Conservation (phyloP, 2,888 invertebrate genomes). For the Agonopterix alstromeriana region DNA sequence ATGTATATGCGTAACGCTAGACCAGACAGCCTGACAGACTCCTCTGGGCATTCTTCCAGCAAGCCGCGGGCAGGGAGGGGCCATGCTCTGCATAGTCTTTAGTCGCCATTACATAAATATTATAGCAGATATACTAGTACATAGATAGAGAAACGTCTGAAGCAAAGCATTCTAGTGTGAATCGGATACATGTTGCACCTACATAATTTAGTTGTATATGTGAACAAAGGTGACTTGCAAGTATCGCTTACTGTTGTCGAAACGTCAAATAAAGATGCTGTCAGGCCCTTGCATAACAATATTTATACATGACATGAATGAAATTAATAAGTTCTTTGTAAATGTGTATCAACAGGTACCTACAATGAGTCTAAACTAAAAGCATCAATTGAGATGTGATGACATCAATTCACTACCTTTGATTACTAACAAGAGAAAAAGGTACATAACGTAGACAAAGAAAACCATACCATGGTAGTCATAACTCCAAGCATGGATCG, state of each 20-base stretch:
- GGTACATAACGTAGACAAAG: slow-evolving; percentile 67
- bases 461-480: slow-evolving; percentile 77
- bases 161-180: too few species aligned
- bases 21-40: slow-evolving; percentile 11
- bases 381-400: slow-evolving; percentile 30
- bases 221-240: too few species aligned
- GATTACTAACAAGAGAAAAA: slow-evolving; percentile 52
- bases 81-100: slow-evolving; percentile 29
- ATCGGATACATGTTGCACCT: too few species aligned
- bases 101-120: background rate
- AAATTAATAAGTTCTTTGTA: too few species aligned
- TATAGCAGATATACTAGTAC: background rate
- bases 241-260: too few species aligned
- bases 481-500: slow-evolving; percentile 77
- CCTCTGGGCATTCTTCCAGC: slow-evolving; percentile 18
- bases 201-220: too few species aligned
- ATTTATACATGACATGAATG: too few species aligned
- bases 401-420: slow-evolving; percentile 42
- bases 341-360: too few species aligned
- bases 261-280: too few species aligned
- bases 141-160: background rate
- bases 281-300: too few species aligned
- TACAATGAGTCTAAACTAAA: slow-evolving; percentile 6
- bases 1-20: slow-evolving; percentile 11
- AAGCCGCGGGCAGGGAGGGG: slow-evolving; percentile 32